Evolutionary conservation across 2,888 invertebrate genomes (phyloP).

Genomic region (Melanotus villosus): DNA sequence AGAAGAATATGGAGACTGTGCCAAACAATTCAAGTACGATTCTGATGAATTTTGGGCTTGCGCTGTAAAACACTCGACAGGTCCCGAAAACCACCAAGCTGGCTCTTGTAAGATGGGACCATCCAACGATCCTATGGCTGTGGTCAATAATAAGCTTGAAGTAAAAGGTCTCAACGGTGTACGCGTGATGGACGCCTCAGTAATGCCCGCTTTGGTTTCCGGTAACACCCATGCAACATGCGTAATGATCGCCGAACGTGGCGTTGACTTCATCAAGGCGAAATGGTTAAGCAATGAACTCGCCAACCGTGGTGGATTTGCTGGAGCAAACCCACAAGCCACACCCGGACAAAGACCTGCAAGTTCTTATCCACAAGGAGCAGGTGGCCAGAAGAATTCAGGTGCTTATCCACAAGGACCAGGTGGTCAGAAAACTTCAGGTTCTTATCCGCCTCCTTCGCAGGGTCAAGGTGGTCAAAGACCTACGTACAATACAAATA

Average conservation of each 20-base stretch:
- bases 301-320: conserved; percentile 35
- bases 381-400: neutral
- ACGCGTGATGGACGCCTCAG: conserved; percentile 69
- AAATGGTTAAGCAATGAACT: conserved; percentile 56
- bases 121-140: conserved; percentile 77
- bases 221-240: conserved; percentile 67
- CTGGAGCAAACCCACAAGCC: neutral
- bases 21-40: conserved; percentile 67
- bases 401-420: too few relatives aligned
- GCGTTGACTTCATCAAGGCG: conserved; percentile 63
- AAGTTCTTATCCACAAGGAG: too few relatives aligned
- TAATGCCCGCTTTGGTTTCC: conserved; percentile 65
- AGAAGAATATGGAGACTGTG: conserved; percentile 70
- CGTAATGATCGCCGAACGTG: conserved; percentile 67
- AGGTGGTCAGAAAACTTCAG: too few relatives aligned
- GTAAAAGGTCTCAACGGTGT: conserved; percentile 76
- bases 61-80: conserved; percentile 78
- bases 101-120: conserved; percentile 90
- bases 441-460: too few relatives aligned
- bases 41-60: conserved; percentile 85
- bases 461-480: neutral
- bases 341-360: neutral
- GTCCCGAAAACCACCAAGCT: conserved; percentile 87
- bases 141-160: conserved; percentile 79
- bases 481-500: neutral